These are phyloP conservation scores for Synanthedon myopaeformis DNA, from an alignment of 2,888 invertebrate genomes.

Conservation along the genomic window DNA sequence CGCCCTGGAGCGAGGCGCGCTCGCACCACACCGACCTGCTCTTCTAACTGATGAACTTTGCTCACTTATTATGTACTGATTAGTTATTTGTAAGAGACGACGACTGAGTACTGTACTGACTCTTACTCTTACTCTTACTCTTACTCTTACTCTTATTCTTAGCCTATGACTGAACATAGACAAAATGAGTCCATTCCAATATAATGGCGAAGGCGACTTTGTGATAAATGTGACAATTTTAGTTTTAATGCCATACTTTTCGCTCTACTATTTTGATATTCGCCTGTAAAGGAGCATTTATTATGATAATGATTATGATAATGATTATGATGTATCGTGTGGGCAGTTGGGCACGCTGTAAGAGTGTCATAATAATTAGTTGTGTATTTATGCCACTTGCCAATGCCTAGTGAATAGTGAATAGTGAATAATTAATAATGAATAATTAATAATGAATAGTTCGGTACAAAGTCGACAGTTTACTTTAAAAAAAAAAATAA, in stretches of 20 bases:
- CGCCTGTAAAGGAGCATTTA: slow-evolving; percentile 11
- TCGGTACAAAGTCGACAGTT: neutral
- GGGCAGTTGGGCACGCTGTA: slow-evolving; percentile 41
- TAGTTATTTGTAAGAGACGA: no score
- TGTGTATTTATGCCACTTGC: slow-evolving; percentile 28
- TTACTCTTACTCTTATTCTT: slow-evolving; percentile 5
- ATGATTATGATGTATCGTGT: slow-evolving; percentile 11
- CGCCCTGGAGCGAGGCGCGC: slow-evolving; percentile 56
- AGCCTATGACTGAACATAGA: slow-evolving; percentile 15
- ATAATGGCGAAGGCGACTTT: no score
- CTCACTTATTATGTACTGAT: no score
- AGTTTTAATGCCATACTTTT: no score
- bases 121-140: no score
- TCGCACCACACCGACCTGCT: slow-evolving; percentile 50
- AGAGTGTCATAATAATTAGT: slow-evolving; percentile 39
- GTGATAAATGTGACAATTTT: no score
- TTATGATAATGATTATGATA: slow-evolving; percentile 4
- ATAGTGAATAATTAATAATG: no score
- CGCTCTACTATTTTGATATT: no score
- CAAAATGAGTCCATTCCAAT: slow-evolving; percentile 6
- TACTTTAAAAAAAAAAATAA: neutral
- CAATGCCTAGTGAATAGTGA: slow-evolving; percentile 51
- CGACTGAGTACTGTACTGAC: slow-evolving; percentile 22
- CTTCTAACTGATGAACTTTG: slow-evolving; percentile 25
- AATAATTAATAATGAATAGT: no score